Evolutionary conservation across 2,888 invertebrate genomes (phyloP).

Genomic region (Lochmaea capreae): DNA sequence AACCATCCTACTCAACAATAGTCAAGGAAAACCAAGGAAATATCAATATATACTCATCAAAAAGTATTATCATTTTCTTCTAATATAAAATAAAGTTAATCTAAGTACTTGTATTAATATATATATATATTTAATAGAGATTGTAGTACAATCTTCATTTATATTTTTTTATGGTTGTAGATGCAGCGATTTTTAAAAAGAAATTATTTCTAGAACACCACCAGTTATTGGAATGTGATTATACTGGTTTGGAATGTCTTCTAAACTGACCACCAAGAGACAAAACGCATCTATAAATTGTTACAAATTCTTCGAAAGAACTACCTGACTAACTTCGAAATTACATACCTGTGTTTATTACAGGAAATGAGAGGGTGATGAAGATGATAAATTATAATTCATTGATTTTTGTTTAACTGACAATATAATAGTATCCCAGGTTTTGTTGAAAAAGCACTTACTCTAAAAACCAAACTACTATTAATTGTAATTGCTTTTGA

Average conservation of each 20-base stretch:
- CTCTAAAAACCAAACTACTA: too few species aligned
- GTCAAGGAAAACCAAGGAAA: too few species aligned
- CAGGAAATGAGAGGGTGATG: not conserved
- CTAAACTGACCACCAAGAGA: not conserved
- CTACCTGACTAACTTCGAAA: conserved; percentile 5
- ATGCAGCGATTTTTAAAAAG: not conserved
- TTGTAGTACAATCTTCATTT: not conserved
- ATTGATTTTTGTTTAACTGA: not conserved
- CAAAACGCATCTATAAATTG: not conserved
- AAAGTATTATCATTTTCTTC: too few species aligned
- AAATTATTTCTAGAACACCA: not conserved
- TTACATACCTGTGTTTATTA: not conserved
- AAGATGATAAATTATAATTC: not conserved
- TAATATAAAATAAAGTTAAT: too few species aligned
- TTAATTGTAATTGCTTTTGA: too few species aligned
- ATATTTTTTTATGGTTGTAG: not conserved
- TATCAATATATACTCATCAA: too few species aligned
- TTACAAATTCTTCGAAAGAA: conserved; percentile 4
- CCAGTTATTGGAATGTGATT: not conserved
- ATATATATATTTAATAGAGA: too few species aligned
- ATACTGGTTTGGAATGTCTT: not conserved
- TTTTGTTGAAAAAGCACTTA: too few species aligned
- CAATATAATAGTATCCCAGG: too few species aligned
- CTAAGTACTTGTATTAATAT: too few species aligned
- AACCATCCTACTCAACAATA: too few species aligned